These are phyloP conservation scores for Eptesicus fuscus DNA, from an alignment of 2,113 vertebrate genomes.

Conservation along the genomic window DNA sequence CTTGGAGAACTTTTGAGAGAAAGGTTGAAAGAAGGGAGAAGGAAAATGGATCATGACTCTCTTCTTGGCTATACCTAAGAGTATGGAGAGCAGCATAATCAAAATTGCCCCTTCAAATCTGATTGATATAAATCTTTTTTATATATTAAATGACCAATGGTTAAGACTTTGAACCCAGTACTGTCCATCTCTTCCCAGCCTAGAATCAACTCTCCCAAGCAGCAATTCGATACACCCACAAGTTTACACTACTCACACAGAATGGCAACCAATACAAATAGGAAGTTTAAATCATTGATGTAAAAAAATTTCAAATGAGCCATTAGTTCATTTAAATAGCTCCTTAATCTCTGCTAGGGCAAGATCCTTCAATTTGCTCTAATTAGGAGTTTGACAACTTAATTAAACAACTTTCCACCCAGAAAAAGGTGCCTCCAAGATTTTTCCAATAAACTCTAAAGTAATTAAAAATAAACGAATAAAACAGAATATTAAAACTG, in stretches of 20 bases:
- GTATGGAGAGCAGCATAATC: background rate
- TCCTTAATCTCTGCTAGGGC: background rate
- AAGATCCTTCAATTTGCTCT: background rate
- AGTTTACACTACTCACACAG: background rate
- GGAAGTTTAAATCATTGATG: constrained; percentile 21
- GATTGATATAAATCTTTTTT: background rate
- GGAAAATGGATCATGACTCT: background rate
- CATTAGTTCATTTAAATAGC: background rate
- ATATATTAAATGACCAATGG: background rate
- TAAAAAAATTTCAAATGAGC: background rate
- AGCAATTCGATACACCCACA: background rate
- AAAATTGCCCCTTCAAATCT: background rate
- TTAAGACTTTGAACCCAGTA: background rate
- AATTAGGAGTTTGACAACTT: background rate
- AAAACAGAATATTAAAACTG: background rate
- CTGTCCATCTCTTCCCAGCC: background rate
- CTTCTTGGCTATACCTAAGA: background rate
- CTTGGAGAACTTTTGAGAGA: background rate
- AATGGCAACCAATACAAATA: background rate
- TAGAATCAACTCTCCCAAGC: background rate
- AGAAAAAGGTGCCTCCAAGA: background rate
- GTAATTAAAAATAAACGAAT: background rate
- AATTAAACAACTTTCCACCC: constrained; percentile 14
- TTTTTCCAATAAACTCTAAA: background rate
- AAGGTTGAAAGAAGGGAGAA: background rate